Base-by-base conservation (phyloP, 2,888 invertebrate species). In the Pogonocherus hispidulus region DNA sequence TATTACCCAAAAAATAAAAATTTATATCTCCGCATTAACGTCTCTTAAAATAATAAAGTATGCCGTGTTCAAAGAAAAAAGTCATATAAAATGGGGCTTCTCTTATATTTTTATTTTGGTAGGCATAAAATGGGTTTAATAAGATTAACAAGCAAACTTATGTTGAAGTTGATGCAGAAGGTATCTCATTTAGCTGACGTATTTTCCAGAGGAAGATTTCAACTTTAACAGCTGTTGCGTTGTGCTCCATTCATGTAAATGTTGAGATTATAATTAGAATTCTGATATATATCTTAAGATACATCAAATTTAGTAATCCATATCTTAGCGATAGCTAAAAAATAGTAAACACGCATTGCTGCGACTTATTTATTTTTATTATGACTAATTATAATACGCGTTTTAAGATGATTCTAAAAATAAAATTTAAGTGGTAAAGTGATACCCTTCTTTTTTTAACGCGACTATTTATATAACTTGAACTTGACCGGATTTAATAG, bases 221-320 rank as follows among this genome's bases (percentile, higher is more conserved):
- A 77, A 77, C 78, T 78, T 68, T 59, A 79, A 76, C 79, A 79
- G 78, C 78, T 79, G 79, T 75, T 63, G 23, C 62, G 56, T 65
- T 71, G 72, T 70, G 71, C 67, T 77, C 78, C 79, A 79, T 79
- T 78, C 79, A 79, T 79, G 71, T 77, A 69, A 70, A 63, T 66
- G 66, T 66, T 65, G 19, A n/a, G 67, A 67, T 76, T 79, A 79
- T 76, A 78, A 76, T 77, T 79, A 79, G 78, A 74, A 72, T 60
- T 46, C 63, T 59, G 72, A 72, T 69, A 57, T 56, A 67, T 60
- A 68, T 71, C 66, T 65, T 16, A 47, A 66, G 63, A 71, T 67
- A 66, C 51, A 67, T 63, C 52, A 67, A 63, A 67, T 63, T 56
- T 55, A 49, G 46, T 67, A 63, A 67, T 56, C 51, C 67, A 57